A percentile compares a stretch with the other conserved stretches of the same genome.
These are phyloP conservation scores for Sarcophaga bullata DNA, from an alignment of 1,140 invertebrate genomes.

Conservation along the genomic window DNA sequence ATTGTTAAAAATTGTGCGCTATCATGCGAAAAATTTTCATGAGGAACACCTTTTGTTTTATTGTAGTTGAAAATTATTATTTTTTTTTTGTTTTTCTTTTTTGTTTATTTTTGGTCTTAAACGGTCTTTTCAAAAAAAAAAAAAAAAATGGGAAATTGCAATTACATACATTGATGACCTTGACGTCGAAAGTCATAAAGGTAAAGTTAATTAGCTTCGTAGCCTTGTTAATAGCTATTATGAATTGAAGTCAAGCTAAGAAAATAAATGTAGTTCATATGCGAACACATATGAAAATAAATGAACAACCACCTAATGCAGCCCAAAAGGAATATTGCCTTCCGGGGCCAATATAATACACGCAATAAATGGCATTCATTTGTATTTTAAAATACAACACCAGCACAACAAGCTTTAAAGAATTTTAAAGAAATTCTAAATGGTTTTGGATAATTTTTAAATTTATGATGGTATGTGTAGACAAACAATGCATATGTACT, in stretches of 20 bases:
- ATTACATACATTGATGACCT: conserved; percentile 25
- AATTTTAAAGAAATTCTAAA: no score
- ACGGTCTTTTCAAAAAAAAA: background rate
- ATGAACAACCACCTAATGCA: background rate
- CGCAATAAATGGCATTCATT: background rate
- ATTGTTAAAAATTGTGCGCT: background rate
- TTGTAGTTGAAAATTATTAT: conserved; percentile 18
- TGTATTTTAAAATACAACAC: no score
- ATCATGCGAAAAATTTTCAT: conserved; percentile 30
- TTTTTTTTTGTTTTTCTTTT: background rate
- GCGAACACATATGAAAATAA: background rate
- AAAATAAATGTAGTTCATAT: background rate
- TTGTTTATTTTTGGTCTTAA: conserved; percentile 22
- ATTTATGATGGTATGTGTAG: no score
- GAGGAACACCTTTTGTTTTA: conserved; percentile 32
- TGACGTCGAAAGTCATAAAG: conserved; percentile 31
- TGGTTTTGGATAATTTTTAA: no score
- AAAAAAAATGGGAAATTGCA: conserved; percentile 5
- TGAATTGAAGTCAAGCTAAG: background rate
- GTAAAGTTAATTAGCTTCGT: conserved; percentile 29
- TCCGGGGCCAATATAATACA: background rate
- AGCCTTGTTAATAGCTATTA: background rate
- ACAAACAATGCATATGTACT: no score
- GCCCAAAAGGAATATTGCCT: background rate
- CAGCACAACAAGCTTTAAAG: no score